phyloP scores from a whole-genome alignment of 2,888 invertebrate species.

The Lacanobia wlatinum region DNA sequence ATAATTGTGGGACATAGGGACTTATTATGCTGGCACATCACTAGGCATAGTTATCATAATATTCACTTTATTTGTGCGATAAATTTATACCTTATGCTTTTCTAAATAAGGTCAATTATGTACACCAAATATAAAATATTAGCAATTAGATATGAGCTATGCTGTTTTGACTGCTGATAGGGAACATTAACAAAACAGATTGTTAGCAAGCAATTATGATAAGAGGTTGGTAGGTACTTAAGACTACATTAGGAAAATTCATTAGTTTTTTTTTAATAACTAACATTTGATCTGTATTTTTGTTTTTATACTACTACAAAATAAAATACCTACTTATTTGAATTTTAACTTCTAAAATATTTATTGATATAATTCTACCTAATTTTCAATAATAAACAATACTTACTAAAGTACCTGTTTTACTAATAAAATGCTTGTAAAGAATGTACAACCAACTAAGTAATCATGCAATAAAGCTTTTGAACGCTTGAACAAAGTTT shows the following conservation, averaged over 20 bases:
- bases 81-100: no score
- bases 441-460: background rate
- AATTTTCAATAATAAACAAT: background rate
- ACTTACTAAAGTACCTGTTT: background rate
- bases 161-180: background rate
- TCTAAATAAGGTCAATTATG: no score
- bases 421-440: conserved; percentile 1
- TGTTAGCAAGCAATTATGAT: background rate
- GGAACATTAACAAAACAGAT: background rate
- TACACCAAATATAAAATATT: no score
- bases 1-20: background rate
- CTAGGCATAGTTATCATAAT: no score
- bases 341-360: background rate
- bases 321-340: background rate
- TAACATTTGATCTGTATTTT: no score
- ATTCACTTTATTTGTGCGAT: no score
- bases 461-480: background rate
- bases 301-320: no score
- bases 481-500: background rate
- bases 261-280: no score
- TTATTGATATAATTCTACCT: background rate
- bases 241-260: background rate
- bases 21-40: background rate
- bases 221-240: background rate
- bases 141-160: background rate